phyloP scores from a whole-genome alignment of 2,797 vertebrate species.

The Geotrypetes seraphini region DNA sequence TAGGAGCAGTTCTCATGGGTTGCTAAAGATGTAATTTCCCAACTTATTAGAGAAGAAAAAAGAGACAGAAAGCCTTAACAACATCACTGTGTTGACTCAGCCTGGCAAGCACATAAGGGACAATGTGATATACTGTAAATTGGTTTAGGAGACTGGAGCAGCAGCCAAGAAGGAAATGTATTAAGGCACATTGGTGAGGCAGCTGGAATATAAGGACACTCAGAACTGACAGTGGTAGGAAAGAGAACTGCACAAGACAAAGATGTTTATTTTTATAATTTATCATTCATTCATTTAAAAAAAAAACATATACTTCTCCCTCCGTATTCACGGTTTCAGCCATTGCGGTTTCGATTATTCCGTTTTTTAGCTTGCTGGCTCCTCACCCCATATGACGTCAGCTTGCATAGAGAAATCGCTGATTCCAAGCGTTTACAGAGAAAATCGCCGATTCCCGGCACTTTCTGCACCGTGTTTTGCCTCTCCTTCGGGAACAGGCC shows the following conservation, averaged over 20 bases:
- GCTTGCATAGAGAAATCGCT: no score
- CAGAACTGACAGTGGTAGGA: background rate
- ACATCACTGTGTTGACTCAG: background rate
- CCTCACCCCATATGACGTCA: no score
- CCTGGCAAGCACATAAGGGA: background rate
- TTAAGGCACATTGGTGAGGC: conserved; percentile 3
- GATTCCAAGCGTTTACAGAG: no score
- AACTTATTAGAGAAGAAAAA: background rate
- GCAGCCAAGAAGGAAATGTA: background rate
- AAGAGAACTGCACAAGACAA: background rate
- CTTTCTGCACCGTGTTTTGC: no score
- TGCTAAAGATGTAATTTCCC: background rate
- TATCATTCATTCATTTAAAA: background rate
- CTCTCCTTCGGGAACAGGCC: no score
- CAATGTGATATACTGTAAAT: background rate
- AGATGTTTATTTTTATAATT: background rate
- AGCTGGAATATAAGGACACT: conserved; percentile 4
- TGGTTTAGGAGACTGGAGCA: background rate
- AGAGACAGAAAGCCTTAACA: background rate
- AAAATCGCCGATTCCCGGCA: no score
- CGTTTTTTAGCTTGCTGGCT: no score
- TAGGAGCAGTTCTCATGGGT: background rate
- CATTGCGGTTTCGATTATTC: no score
- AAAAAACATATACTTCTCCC: no score
- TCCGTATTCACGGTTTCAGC: no score